Evolutionary conservation across 2,113 vertebrate genomes (phyloP), one percentile per base, ranked within the genome.

Genomic region (Syrmaticus mikado): DNA sequence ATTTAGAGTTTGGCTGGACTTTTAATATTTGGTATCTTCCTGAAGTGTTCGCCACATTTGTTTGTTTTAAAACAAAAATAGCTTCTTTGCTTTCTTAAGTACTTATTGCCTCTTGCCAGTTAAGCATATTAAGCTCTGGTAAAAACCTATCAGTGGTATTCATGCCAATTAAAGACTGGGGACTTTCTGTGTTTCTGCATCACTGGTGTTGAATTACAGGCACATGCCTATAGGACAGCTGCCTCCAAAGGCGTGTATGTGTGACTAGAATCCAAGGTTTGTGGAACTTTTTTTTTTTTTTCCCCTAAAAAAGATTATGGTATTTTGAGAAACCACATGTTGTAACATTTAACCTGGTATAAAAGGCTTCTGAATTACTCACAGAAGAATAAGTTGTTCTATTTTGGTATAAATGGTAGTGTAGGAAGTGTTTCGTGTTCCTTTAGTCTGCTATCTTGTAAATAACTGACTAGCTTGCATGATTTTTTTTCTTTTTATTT

Each of bases 181-280:
- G 66, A 11, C 45, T 60, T 74, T 62, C 82, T 90, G 60, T 21
- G 11, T 92, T 89, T 92, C 89, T 89, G 12, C 32, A 41, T 95
- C 36, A 22, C 16, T 79, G 80, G 38, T 85, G 86, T 66, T 90
- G 83, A 53, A 18, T 72, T 78, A 32, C 34, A 90, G 71, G 45
- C 76, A 62, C 68, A 21, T 70, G 53, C 4, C 3, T 38, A 28
- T 34, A 30, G 30, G 79, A n/a, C 7, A 1, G 9, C 52, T 73
- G 67, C 80, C 53, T 93, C 90, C 74, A 77, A 80, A 88, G 80
- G 80, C 2, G 2, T 84, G 61, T 64, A 53, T 13, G 5, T 78
- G 16, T 77, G 83, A 2, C 61, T 67, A 30, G 15, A 65, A 60
- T 32, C 46, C 24, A 36, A 71, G 62, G 74, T 92, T 90, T 66